Conservation (phyloP, 1,140 invertebrate genomes). For the Drosophila bocqueti region DNA sequence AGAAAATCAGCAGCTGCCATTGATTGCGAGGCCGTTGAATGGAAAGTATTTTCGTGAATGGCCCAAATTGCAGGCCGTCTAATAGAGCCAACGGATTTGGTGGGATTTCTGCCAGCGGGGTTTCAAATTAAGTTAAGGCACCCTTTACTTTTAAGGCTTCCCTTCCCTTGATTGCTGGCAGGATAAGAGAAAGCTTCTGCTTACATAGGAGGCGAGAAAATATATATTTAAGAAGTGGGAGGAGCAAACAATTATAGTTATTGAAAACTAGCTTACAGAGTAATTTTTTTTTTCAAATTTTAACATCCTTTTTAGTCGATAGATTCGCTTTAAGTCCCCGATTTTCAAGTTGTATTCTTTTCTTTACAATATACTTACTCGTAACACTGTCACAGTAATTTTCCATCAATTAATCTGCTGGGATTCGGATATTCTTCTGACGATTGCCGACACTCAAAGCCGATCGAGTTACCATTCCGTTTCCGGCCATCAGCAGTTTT, state of each 20-base stretch:
- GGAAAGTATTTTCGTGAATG: conserved; percentile 42
- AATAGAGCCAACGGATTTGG: conserved; percentile 38
- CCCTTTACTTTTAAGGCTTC: conserved; percentile 4
- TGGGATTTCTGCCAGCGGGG: conserved; percentile 43
- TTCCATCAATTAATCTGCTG: conserved; percentile 24
- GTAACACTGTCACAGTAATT: background rate
- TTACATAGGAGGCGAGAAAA: background rate
- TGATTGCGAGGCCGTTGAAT: conserved; percentile 55
- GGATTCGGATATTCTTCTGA: background rate
- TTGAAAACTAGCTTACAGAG: no score
- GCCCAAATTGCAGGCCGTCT: conserved; percentile 54
- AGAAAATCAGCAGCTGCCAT: conserved; percentile 50
- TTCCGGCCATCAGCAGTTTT: conserved; percentile 11
- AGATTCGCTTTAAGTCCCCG: background rate
- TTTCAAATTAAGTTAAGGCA: conserved; percentile 38
- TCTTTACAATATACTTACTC: background rate
- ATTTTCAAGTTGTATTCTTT: background rate
- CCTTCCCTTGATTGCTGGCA: background rate
- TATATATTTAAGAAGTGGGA: background rate
- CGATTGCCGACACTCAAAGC: conserved; percentile 4
- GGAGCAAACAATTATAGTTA: background rate
- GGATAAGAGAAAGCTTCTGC: background rate
- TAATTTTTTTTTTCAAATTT: background rate
- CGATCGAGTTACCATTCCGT: conserved; percentile 46
- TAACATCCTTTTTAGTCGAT: background rate